These are phyloP conservation scores for Melipona bicolor DNA, from an alignment of 2,888 invertebrate genomes.

Conservation along the genomic window DNA sequence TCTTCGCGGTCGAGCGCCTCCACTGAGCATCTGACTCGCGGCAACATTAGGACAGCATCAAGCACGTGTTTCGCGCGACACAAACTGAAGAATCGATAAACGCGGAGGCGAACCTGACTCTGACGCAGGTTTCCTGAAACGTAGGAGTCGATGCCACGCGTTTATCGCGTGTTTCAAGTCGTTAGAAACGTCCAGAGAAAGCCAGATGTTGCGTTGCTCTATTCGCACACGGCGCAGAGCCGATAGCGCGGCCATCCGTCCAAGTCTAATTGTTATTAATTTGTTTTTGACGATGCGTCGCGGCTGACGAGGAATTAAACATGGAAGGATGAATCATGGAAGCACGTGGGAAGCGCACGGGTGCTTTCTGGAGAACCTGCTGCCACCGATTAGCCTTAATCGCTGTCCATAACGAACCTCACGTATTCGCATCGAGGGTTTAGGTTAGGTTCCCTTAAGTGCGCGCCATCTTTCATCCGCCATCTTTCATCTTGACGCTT, in stretches of 20 bases:
- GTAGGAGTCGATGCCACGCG: too few species aligned
- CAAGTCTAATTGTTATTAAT: conserved; percentile 3
- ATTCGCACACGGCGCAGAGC: neutral
- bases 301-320: neutral
- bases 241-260: neutral
- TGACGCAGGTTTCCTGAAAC: too few species aligned
- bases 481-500: neutral
- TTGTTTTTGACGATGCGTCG: conserved; percentile 1
- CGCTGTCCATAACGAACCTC: neutral
- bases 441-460: neutral
- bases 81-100: too few species aligned
- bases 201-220: neutral
- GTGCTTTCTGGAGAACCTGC: conserved; percentile 34
- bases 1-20: too few species aligned
- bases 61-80: too few species aligned
- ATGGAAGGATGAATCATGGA: conserved; percentile 41
- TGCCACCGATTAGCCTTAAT: conserved; percentile 19
- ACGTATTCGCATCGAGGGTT: neutral
- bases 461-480: neutral
- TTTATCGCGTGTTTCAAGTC: too few species aligned
- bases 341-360: conserved; percentile 4
- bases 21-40: too few species aligned
- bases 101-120: too few species aligned
- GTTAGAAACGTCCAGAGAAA: conserved; percentile 7
- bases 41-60: too few species aligned